Conservation (phyloP, 1,140 invertebrate species). For the Littorina saxatilis region DNA sequence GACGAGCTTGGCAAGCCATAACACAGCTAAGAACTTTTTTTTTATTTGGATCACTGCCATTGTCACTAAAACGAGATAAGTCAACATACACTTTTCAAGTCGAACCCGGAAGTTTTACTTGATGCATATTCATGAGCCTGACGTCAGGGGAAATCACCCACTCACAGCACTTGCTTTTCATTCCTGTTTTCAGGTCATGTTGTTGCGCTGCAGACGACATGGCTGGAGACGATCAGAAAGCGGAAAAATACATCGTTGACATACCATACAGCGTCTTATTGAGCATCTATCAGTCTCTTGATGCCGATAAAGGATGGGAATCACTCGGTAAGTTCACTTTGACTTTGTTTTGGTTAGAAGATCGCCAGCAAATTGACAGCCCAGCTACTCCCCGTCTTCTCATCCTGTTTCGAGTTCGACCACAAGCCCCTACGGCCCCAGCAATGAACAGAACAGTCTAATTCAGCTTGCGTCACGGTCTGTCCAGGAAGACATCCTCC, state of each 20-base stretch:
- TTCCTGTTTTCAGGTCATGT: conserved; percentile 15
- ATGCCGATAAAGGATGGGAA: conserved; percentile 52
- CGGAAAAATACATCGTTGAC: conserved; percentile 12
- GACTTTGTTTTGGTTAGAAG: background rate
- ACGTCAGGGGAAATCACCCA: conserved; percentile 18
- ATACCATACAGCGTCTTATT: conserved; percentile 40
- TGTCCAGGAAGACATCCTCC: too few species aligned
- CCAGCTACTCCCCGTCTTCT: background rate
- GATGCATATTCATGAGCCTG: conserved; percentile 28
- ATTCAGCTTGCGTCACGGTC: too few species aligned
- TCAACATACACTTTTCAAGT: background rate
- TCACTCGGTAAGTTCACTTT: conserved; percentile 36
- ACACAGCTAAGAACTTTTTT: background rate
- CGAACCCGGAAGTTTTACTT: conserved; percentile 31
- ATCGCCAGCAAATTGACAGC: background rate
- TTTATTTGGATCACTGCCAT: background rate
- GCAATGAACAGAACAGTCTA: too few species aligned
- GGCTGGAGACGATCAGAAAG: conserved; percentile 27
- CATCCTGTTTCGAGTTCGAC: too few species aligned
- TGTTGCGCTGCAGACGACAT: conserved; percentile 13
- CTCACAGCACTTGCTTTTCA: background rate
- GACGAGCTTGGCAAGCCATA: too few species aligned
- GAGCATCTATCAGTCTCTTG: conserved; percentile 44
- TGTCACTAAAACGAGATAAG: background rate
- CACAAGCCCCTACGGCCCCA: too few species aligned